phyloP scores from a whole-genome alignment of 2,888 invertebrate genomes.

The Himalopsyche kuldschensis region DNA sequence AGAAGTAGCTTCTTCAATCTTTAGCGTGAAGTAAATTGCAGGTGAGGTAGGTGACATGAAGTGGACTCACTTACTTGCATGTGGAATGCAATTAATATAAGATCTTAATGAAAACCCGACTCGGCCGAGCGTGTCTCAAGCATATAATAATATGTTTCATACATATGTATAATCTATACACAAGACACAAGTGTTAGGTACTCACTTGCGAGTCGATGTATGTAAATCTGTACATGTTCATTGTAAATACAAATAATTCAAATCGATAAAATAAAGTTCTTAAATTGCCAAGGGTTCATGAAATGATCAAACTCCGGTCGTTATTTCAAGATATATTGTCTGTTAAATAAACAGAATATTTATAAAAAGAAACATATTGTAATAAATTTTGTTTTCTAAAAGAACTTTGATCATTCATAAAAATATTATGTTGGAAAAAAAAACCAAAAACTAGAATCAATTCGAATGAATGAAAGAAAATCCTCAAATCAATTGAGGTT shows the following conservation, averaged over 20 bases:
- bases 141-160: conserved; percentile 18
- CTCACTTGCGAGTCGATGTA: neutral
- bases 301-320: neutral
- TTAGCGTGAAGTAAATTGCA: neutral
- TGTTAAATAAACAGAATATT: too few species aligned
- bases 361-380: neutral
- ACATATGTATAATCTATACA: too few species aligned
- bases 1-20: neutral
- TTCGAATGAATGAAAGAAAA: neutral
- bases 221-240: neutral
- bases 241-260: neutral
- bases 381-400: neutral
- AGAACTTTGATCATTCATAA: neutral
- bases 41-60: conserved; percentile 44
- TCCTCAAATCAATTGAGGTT: neutral
- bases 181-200: neutral
- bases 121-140: conserved; percentile 46
- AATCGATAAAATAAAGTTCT: neutral
- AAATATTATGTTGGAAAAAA: neutral
- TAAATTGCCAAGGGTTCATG: neutral
- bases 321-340: too few species aligned
- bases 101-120: conserved; percentile 62
- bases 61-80: conserved; percentile 54
- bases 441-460: neutral
- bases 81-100: conserved; percentile 61